Conservation (phyloP, 1,140 invertebrate genomes). For the Steinernema feltiae region DNA sequence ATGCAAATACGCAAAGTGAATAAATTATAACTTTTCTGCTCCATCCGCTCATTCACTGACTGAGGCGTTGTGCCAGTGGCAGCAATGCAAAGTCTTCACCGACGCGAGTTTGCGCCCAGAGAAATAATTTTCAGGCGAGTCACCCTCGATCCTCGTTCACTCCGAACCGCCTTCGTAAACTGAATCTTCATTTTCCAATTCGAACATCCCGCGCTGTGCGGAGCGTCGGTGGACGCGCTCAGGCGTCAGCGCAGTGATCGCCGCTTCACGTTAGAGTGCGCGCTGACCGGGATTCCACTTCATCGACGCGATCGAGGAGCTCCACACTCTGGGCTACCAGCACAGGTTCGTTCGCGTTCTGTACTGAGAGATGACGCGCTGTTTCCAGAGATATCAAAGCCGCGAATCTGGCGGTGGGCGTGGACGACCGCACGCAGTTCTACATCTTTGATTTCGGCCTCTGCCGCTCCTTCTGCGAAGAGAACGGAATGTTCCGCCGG, state of each 20-base stretch:
- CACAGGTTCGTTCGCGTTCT: not conserved
- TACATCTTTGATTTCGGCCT: constrained; percentile 40
- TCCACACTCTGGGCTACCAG: not conserved
- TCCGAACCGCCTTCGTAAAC: too few relatives aligned
- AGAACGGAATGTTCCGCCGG: constrained; percentile 24
- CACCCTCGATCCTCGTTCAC: too few relatives aligned
- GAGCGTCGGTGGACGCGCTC: too few relatives aligned
- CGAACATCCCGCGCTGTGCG: too few relatives aligned
- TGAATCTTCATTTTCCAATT: too few relatives aligned
- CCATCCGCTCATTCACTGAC: too few relatives aligned
- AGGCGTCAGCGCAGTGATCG: not conserved
- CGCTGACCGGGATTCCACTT: not conserved
- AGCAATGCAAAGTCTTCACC: too few relatives aligned
- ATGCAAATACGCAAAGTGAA: not conserved
- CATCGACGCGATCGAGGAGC: not conserved
- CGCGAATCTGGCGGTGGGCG: constrained; percentile 33
- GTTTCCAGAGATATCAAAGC: constrained; percentile 35
- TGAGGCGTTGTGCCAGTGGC: too few relatives aligned
- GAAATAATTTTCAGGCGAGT: too few relatives aligned
- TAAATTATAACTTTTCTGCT: too few relatives aligned
- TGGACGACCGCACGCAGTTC: constrained; percentile 19
- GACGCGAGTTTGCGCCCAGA: too few relatives aligned
- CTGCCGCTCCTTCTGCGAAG: constrained; percentile 26
- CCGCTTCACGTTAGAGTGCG: not conserved
- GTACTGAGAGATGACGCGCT: not conserved